Conservation (phyloP, 2,113 vertebrate species). For the Procavia capensis region DNA sequence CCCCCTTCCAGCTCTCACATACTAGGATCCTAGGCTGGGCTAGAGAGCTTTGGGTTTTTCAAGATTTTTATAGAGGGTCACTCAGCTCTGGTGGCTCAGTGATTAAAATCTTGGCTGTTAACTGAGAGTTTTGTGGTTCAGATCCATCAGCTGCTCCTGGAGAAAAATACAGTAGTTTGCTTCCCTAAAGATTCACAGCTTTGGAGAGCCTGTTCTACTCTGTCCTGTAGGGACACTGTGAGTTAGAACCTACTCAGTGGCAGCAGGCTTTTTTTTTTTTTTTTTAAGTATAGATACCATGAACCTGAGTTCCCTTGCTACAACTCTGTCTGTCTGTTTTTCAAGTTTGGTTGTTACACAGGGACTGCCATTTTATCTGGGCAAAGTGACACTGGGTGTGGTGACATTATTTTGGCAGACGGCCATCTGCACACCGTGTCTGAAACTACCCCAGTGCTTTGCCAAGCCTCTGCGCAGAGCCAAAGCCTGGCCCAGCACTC, state of each 20-base stretch:
- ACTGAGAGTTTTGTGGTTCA: neutral
- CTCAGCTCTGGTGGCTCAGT: neutral
- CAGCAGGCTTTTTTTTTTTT: neutral
- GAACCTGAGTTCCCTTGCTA: neutral
- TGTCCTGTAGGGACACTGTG: neutral
- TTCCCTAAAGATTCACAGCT: neutral
- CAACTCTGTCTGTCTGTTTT: neutral
- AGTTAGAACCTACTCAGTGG: neutral
- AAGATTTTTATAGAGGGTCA: neutral
- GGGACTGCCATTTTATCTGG: neutral
- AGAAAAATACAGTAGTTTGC: neutral
- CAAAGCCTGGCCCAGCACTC: neutral
- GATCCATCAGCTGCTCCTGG: neutral
- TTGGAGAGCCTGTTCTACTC: neutral
- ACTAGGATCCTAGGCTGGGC: neutral
- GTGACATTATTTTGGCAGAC: conserved; percentile 15
- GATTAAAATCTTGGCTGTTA: neutral
- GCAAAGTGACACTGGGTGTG: neutral
- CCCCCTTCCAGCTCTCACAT: neutral
- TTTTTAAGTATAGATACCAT: neutral
- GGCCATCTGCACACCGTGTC: neutral
- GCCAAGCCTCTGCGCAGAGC: neutral
- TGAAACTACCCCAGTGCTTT: conserved; percentile 25
- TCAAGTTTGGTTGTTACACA: neutral
- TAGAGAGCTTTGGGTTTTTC: neutral